A percentile compares a stretch with the other conserved stretches of the same genome.
Evolutionary conservation across 2,888 invertebrate species (phyloP).

Genomic region (Meganola albula): DNA sequence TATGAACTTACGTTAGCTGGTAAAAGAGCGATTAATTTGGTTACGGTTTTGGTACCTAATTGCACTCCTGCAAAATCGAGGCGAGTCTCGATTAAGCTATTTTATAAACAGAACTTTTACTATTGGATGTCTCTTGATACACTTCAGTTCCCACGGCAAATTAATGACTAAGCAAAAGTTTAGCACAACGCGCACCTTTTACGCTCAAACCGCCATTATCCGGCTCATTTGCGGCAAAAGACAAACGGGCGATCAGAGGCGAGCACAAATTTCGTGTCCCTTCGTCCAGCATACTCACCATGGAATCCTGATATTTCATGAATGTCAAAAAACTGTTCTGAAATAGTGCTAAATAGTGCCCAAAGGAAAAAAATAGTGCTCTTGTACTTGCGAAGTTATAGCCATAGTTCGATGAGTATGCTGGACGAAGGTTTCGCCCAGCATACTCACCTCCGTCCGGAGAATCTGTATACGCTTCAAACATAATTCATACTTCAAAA

Average conservation of each 20-base stretch:
- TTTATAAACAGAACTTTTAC: conserved; percentile 24
- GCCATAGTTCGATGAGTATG: conserved; percentile 1
- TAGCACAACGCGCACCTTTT: conserved; percentile 59
- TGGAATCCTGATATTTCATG: conserved; percentile 1
- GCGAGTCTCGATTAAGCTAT: too few relatives aligned
- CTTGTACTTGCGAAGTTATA: conserved; percentile 1
- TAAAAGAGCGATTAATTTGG: too few relatives aligned
- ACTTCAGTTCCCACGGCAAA: conserved; percentile 61
- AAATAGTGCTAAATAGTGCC: conserved; percentile 1
- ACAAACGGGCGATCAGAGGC: conserved; percentile 66
- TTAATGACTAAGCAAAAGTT: conserved; percentile 71
- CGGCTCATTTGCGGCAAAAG: conserved; percentile 73
- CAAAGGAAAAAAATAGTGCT: conserved; percentile 1
- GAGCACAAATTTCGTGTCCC: conserved; percentile 60
- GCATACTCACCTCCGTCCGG: conserved; percentile 6
- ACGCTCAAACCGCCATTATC: conserved; percentile 57
- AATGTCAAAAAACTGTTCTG: conserved; percentile 1
- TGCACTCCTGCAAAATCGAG: too few relatives aligned
- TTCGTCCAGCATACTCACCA: conserved; percentile 2
- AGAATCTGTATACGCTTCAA: conserved; percentile 7
- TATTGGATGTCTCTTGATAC: conserved; percentile 22
- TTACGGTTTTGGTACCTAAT: too few relatives aligned
- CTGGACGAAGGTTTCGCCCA: conserved; percentile 7
- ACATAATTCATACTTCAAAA: conserved; percentile 7
- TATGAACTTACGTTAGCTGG: too few relatives aligned